Evolutionary conservation across 1,140 invertebrate genomes (phyloP), one percentile per base, ranked within the genome.

Genomic region (Hirudo medicinalis): DNA sequence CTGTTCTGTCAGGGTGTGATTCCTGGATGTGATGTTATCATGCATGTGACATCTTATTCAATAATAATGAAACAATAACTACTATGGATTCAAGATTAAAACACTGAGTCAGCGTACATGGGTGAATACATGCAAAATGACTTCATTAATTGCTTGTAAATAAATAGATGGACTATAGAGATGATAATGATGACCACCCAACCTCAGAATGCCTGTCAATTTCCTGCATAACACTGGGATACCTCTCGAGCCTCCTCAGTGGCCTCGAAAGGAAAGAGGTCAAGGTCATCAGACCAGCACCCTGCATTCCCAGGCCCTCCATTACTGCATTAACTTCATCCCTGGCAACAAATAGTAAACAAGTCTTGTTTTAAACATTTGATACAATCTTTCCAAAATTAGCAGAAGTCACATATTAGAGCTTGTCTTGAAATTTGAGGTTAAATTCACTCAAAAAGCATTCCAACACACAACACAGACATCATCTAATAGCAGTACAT

Each of bases 251-350:
- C 72, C 94, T 87, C 68, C 93, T 86, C 81, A 98, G 98, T 9
- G 94, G 92, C 82, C 92, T 92, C 74, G 92, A 96, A 15, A 99
- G 83, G 0, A 90, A 91, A 19, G 91, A 91, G 5, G 94, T 95
- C 36, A 97, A 82, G 15, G 92, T 89, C 76, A 97, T 84, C 67
- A 95, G 85, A 55, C 92, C 92, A 22, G 91, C 1, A 49, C 43
- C 43, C 43, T 78, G 72, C 0, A 90, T 90, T 54, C 91, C 91
- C 75, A 87, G 87, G 54, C 85, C 85, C 82, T 94, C 91, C 89
- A 96, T 91, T 75, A 90, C 81, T 55, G 78, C 80, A 73, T 75
- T 89, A 69, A 95, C 83, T 54, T 32, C 55, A 67, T 27, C 40
- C 49, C 54, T 67, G 22, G 22, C 11, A 4, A 25, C 8, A 2